These are phyloP conservation scores for Parauchenoglanis ngamensis DNA, from an alignment of 2,797 vertebrate species.

Conservation along the genomic window DNA sequence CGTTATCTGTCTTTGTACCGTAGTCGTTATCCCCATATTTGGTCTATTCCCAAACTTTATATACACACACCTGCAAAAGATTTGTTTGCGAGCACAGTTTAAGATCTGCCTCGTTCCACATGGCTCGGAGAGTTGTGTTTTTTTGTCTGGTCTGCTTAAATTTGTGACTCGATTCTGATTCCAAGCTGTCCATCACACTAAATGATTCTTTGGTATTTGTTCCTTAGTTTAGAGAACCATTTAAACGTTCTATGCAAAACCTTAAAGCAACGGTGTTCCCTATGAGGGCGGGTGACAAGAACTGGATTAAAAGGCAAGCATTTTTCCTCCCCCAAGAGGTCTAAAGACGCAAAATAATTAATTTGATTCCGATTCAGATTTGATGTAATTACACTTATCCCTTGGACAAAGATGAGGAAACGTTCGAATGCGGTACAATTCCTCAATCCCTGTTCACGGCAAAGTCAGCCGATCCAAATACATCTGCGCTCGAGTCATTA, in stretches of 20 bases:
- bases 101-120: not conserved
- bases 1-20: not conserved
- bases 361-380: not conserved
- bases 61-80: not conserved
- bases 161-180: not conserved
- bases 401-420: conserved; percentile 8
- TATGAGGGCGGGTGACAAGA: not conserved
- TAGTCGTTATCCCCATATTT: not conserved
- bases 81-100: not conserved
- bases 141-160: not conserved
- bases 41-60: not conserved
- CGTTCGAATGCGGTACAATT: not conserved
- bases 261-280: not conserved
- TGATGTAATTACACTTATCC: conserved; percentile 20
- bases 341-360: not conserved
- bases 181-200: not conserved
- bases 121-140: not conserved
- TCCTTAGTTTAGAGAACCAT: too few species aligned
- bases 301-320: not conserved
- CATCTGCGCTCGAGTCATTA: not conserved
- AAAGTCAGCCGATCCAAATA: conserved; percentile 17
- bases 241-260: not conserved
- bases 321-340: not conserved
- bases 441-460: conserved; percentile 4
- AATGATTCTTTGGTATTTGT: not conserved